Percentiles rank a stretch among this genome's conserved stretches.
Evolutionary conservation across 2,113 vertebrate genomes (phyloP).

Genomic region (Ondatra zibethicus): DNA sequence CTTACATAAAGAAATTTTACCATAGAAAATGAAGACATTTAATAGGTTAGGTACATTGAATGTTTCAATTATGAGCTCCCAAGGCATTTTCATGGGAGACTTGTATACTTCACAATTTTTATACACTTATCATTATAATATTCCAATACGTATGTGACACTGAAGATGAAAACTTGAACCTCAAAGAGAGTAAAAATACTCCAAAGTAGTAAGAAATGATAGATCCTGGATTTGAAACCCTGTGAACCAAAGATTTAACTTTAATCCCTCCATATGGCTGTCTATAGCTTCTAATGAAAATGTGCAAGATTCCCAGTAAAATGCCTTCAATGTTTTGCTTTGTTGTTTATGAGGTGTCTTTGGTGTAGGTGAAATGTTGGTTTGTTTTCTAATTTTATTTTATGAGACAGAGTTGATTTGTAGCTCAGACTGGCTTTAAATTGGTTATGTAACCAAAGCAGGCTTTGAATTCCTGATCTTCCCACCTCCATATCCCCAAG

Average conservation of each 20-base stretch:
- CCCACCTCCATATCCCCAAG: not conserved
- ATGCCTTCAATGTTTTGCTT: not conserved
- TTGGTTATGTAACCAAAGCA: not conserved
- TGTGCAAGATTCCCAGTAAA: not conserved
- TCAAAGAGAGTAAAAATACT: not conserved
- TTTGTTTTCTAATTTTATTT: not conserved
- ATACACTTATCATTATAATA: not conserved
- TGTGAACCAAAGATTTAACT: not conserved
- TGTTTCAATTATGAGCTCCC: not conserved
- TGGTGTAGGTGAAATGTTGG: not conserved
- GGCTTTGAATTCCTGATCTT: not conserved
- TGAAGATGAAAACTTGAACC: not conserved
- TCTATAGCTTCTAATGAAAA: not conserved
- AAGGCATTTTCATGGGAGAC: not conserved
- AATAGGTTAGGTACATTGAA: conserved; percentile 1
- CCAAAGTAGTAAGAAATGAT: not conserved
- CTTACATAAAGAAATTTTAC: conserved; percentile 23
- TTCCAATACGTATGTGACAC: not conserved
- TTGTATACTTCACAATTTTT: not conserved
- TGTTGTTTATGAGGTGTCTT: not conserved
- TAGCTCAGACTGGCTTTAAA: not conserved
- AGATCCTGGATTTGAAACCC: not conserved
- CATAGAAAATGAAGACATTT: conserved; percentile 27
- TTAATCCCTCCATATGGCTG: not conserved
- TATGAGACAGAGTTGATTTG: not conserved